Evolutionary conservation across 1,140 invertebrate species (phyloP).

Genomic region (Leptinotarsa texana): DNA sequence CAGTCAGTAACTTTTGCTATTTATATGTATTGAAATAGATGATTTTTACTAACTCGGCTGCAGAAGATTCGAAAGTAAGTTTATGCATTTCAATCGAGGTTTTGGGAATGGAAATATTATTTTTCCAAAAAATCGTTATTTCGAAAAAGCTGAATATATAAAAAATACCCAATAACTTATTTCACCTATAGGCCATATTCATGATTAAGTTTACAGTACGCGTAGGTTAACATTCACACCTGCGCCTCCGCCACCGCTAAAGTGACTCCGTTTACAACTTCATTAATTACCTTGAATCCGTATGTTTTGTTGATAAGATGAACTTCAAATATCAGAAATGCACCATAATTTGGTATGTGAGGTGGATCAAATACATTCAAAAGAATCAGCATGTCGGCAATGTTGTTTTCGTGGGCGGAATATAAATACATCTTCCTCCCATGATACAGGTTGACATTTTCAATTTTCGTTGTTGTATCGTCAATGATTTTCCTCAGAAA

Average conservation of each 20-base stretch:
- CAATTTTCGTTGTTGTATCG: constrained; percentile 32
- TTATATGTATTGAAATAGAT: too few relatives aligned
- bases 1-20: too few relatives aligned
- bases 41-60: too few relatives aligned
- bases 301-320: constrained; percentile 31
- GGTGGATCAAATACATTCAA: constrained; percentile 69
- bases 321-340: constrained; percentile 50
- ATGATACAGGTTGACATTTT: constrained; percentile 55
- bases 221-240: too few relatives aligned
- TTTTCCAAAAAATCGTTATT: too few relatives aligned
- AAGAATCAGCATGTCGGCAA: constrained; percentile 67
- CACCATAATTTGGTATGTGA: constrained; percentile 62
- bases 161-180: too few relatives aligned
- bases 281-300: constrained; percentile 32
- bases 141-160: too few relatives aligned
- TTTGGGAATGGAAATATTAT: too few relatives aligned
- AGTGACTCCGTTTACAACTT: neutral
- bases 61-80: too few relatives aligned
- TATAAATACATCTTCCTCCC: constrained; percentile 68
- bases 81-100: too few relatives aligned
- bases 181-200: too few relatives aligned
- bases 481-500: constrained; percentile 19
- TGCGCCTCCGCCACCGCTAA: neutral
- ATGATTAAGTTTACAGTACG: too few relatives aligned
- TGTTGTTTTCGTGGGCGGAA: constrained; percentile 73